Conservation (phyloP, 2,888 invertebrate genomes). For the Pecten maximus region DNA sequence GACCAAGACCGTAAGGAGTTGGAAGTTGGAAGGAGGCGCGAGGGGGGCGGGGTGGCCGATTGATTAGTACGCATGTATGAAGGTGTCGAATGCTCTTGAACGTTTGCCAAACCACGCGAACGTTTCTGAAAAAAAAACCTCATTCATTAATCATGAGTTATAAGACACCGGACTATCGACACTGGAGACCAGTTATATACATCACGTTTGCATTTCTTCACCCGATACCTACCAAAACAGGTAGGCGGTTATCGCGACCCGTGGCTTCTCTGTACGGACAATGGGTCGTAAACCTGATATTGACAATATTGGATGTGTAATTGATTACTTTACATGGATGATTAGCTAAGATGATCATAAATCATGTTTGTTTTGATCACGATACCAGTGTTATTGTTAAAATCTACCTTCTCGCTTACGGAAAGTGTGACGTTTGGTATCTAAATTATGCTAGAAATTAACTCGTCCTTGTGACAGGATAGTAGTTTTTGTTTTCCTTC, state of each 20-base stretch:
- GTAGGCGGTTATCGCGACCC: not conserved
- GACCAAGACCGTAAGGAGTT: no score
- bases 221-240: not conserved
- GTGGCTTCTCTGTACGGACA: not conserved
- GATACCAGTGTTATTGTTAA: no score
- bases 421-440: not conserved
- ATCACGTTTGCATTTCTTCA: not conserved
- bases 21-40: no score
- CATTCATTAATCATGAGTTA: not conserved
- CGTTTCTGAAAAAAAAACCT: not conserved
- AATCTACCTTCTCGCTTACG: no score
- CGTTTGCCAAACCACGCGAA: not conserved
- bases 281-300: not conserved
- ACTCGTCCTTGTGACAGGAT: no score
- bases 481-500: no score
- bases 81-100: not conserved
- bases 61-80: no score
- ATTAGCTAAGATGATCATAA: not conserved
- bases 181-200: not conserved
- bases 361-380: not conserved
- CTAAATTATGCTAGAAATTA: no score
- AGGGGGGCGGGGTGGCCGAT: no score
- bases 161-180: not conserved
- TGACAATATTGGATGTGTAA: not conserved
- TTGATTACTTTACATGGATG: constrained; percentile 20